Base-by-base conservation (phyloP, 2,888 invertebrate genomes). In the Elaeidobius kamerunicus region DNA sequence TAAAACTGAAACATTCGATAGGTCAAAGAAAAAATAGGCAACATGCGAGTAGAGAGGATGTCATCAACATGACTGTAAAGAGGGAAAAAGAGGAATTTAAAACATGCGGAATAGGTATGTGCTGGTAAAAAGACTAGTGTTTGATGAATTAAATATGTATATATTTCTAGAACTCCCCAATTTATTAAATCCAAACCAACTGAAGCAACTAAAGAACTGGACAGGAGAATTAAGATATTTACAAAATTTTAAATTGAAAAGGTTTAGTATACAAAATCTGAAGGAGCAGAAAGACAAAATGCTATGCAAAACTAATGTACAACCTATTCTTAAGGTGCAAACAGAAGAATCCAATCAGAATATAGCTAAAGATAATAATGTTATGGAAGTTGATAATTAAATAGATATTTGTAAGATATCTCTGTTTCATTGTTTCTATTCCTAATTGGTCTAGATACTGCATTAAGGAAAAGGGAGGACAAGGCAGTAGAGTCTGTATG, bases 11-110 rank as follows among this genome's bases (percentile, higher is more conserved):
- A 66, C 86, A 89, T 66, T 85, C 86, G 0, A 81, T 92, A 23
- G 86, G 86, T 0, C 81, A 84, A 50, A 80, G 89, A 44, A 84
- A 82, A 62, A 84, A 81, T 60, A 77, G 83, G 11, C 91, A 91
- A 66, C 90, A 92, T 72, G 87, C 85, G 0, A 85, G 84, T 60
- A 78, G 93, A 54, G 84, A 88, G 71, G 86, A 88, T 71, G 80
- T 86, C 7, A 85, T 93, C 38, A 82, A 82, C 63, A 82, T 91
- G 63, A 88, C 87, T 0, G 77, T 84, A 58, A 83, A 88, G 64
- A 79, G 79, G 44, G 92, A 93, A 63, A 73, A 64, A 6, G 81
- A 83, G 56, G 91, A 92, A 67, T 92, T 84, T 66, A 76, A 83
- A 54, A 81, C 82, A 0, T 86, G 86, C 65, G 92, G 92, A 19